Evolutionary conservation across 2,113 vertebrate genomes (phyloP).

Genomic region (Alligator mississippiensis): DNA sequence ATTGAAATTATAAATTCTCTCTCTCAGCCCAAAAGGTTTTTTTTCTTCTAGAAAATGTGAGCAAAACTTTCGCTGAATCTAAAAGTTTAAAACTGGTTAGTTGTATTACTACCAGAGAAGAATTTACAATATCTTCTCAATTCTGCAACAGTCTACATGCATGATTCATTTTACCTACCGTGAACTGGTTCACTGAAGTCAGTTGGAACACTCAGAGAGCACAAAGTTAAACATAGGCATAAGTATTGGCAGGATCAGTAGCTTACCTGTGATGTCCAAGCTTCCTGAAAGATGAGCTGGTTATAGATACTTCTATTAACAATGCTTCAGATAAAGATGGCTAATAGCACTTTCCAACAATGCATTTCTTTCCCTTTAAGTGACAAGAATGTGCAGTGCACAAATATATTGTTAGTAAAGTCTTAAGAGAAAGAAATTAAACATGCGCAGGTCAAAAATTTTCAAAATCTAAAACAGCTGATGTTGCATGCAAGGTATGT

Average conservation of each 20-base stretch:
- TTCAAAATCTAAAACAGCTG: not conserved
- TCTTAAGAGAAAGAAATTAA: not conserved
- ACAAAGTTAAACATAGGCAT: not conserved
- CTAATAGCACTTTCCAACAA: not conserved
- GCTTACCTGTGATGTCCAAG: not conserved
- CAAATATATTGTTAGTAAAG: not conserved
- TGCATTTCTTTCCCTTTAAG: not conserved
- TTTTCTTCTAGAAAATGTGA: not conserved
- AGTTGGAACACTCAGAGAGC: not conserved
- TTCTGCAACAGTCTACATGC: no score
- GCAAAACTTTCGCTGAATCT: not conserved
- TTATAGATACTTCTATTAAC: not conserved
- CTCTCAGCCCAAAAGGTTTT: not conserved
- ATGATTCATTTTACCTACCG: not conserved
- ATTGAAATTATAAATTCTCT: not conserved
- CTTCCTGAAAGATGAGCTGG: not conserved
- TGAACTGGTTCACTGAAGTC: not conserved
- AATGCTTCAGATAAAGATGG: not conserved
- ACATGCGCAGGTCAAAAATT: not conserved
- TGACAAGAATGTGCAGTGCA: not conserved
- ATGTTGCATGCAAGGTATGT: constrained; percentile 2
- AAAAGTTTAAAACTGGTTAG: not conserved
- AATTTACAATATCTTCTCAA: no score
- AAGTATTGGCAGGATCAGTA: not conserved
- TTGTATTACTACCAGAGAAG: not conserved